A percentile compares a stretch with the other conserved stretches of the same genome.
Evolutionary conservation across 2,797 vertebrate species (phyloP).

Genomic region (Intellagama lesueurii): DNA sequence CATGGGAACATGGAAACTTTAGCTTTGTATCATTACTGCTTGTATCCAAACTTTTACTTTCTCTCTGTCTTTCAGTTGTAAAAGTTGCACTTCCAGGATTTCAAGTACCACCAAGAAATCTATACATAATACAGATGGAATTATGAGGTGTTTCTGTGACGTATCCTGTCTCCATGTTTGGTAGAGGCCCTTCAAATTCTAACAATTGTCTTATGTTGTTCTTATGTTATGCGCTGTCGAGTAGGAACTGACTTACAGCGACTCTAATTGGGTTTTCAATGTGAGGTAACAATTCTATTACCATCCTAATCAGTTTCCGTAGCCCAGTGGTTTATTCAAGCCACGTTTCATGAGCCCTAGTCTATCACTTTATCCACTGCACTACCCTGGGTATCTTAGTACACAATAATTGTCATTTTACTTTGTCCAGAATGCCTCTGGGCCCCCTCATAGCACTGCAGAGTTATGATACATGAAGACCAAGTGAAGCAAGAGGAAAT

Average conservation of each 20-base stretch:
- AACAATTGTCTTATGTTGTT: not conserved
- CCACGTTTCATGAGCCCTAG: too few relatives aligned
- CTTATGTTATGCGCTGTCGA: too few relatives aligned
- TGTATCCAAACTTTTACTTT: constrained; percentile 17
- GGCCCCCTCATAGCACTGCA: not conserved
- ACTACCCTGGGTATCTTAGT: too few relatives aligned
- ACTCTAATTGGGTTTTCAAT: too few relatives aligned
- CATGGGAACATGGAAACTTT: not conserved
- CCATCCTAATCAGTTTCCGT: too few relatives aligned
- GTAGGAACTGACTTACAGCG: too few relatives aligned
- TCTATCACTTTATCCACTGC: too few relatives aligned
- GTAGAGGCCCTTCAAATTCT: not conserved
- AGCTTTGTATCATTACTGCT: not conserved
- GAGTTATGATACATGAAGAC: not conserved
- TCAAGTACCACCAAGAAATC: constrained; percentile 5
- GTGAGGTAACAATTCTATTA: too few relatives aligned
- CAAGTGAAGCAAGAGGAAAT: not conserved
- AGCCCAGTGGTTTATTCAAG: too few relatives aligned
- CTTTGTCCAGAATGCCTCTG: not conserved
- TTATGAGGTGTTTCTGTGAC: not conserved
- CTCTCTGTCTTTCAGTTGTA: not conserved
- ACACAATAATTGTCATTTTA: too few relatives aligned
- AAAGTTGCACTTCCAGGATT: not conserved
- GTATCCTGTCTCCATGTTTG: not conserved
- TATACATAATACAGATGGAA: not conserved